Evolutionary conservation across 2,113 vertebrate species (phyloP), one percentile per base, ranked within the genome.

Genomic region (Enhydra lutris): DNA sequence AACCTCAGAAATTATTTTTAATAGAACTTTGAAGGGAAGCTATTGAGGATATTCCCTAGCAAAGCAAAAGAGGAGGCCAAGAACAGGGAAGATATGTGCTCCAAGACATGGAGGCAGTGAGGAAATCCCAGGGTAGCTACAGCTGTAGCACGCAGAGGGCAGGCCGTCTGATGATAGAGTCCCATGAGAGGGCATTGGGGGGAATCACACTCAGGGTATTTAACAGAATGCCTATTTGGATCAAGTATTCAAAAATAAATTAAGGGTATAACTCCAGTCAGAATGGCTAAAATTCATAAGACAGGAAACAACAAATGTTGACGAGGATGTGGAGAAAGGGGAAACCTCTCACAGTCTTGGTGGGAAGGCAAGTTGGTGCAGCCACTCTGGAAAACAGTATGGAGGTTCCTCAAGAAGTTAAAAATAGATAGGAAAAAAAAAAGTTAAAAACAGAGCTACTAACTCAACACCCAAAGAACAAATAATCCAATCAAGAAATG

Each of bases 1-100:
- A 91, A 93, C 63, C 20, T 82, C 52, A 81, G 24, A 87, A 78
- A 80, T 61, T 61, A 55, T 89, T 81, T 95, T 95, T 65, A 82
- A 39, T 93, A 76, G 59, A 31, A 31, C 17, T 7, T 34, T 89
- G 45, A 34, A 7, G 7, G 24, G 14, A 71, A 69, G 9, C 36
- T 76, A 42, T 34, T 90, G 24, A 83, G 23, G 26, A 8, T 65
- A 65, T 57, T 13, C 26, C 7, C 52, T 31, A 97, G 29, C 3
- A 92, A 97, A 89, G 63, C 39, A 81, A 86, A 94, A 65, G 45
- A 39, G 6, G 45, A 85, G 90, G 31, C 0, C 13, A 50, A 84
- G 21, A 91, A 63, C 31, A 74, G 81, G 36, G 24, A 84, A 81
- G 31, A 45, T 78, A 2, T 0, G 7, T 36, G 1, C 14, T 93